Evolutionary conservation across 2,888 invertebrate genomes (phyloP).

Genomic region (Incurvaria masculella): DNA sequence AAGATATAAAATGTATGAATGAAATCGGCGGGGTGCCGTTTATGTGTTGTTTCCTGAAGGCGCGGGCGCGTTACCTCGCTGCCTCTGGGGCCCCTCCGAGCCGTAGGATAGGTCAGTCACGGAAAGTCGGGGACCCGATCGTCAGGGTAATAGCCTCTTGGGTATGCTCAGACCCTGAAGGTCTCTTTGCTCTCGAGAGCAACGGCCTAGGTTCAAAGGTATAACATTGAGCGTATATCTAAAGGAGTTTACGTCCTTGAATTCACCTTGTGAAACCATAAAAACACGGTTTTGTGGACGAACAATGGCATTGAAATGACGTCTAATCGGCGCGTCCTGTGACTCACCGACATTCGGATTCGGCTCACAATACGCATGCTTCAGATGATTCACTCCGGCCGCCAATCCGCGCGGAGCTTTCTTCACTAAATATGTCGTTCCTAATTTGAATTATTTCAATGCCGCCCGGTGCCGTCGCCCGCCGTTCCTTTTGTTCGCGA

Average conservation of each 20-base stretch:
- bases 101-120: background rate
- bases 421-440: too few relatives aligned
- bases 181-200: too few relatives aligned
- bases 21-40: background rate
- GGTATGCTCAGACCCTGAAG: too few relatives aligned
- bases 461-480: background rate
- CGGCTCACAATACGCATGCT: background rate
- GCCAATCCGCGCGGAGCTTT: too few relatives aligned
- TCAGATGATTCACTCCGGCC: background rate
- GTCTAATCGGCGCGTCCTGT: background rate
- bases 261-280: background rate
- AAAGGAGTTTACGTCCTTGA: too few relatives aligned
- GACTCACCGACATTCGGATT: background rate
- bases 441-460: too few relatives aligned
- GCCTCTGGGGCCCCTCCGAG: background rate
- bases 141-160: too few relatives aligned
- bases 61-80: background rate
- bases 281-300: background rate
- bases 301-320: background rate
- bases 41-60: background rate
- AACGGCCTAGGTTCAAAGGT: too few relatives aligned
- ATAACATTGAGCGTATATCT: too few relatives aligned
- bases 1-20: background rate
- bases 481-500: background rate
- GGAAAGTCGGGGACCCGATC: too few relatives aligned